These are phyloP conservation scores for Limonius californicus DNA, from an alignment of 1,140 invertebrate genomes.

Conservation along the genomic window DNA sequence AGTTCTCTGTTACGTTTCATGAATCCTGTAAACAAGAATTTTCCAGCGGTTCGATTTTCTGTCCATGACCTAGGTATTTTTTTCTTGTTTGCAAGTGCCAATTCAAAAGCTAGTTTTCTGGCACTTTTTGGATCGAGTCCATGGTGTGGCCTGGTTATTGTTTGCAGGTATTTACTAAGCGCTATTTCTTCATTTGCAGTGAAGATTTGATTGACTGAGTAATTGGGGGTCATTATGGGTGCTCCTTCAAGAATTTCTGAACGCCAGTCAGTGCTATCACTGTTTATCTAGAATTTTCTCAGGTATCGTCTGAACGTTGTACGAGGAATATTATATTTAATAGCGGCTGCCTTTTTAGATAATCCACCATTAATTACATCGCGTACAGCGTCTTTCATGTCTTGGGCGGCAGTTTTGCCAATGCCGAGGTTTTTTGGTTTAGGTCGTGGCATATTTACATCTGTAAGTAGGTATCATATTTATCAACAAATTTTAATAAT, in stretches of 20 bases:
- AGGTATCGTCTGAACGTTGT: neutral
- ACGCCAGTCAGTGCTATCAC: neutral
- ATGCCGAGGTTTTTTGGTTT: neutral
- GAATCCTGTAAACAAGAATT: neutral
- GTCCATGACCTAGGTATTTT: neutral
- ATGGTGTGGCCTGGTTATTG: neutral
- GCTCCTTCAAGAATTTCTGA: neutral
- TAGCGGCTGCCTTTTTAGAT: neutral
- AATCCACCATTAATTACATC: neutral
- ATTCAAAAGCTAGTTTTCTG: constrained; percentile 16
- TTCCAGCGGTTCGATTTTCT: neutral
- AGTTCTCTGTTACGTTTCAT: too few species aligned
- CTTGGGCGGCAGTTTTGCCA: neutral
- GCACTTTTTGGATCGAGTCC: constrained; percentile 7
- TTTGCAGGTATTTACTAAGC: constrained; percentile 6
- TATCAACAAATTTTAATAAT: neutral
- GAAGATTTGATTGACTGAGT: constrained; percentile 3
- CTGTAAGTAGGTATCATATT: too few species aligned
- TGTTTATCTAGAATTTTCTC: neutral
- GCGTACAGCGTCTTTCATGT: neutral
- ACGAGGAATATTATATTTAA: neutral
- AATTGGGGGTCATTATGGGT: neutral
- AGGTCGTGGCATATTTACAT: constrained; percentile 3
- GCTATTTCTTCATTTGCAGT: constrained; percentile 1
- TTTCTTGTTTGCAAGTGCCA: neutral